These are phyloP conservation scores for Drosophila hamatofila DNA, from an alignment of 2,888 invertebrate genomes.

Conservation along the genomic window DNA sequence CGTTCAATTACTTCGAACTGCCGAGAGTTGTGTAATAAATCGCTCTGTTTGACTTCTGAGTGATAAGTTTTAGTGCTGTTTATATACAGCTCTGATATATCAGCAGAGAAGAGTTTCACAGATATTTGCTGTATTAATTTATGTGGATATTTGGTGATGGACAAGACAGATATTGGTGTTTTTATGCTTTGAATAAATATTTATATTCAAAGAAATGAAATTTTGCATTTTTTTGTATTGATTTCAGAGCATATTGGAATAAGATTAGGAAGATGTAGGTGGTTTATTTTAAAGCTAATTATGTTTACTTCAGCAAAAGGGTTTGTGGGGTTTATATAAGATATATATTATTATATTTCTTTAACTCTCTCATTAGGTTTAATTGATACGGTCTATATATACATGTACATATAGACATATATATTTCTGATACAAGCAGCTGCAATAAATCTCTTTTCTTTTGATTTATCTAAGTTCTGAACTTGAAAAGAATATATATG, in stretches of 20 bases:
- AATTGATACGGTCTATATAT: no score
- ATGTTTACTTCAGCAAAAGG: neutral
- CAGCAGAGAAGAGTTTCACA: neutral
- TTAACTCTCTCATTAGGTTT: no score
- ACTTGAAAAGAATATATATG: no score
- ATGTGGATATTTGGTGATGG: neutral
- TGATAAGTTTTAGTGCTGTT: neutral
- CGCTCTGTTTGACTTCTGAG: neutral
- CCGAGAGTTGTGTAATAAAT: conserved; percentile 1
- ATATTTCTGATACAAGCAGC: no score
- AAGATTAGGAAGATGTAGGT: neutral
- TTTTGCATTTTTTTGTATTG: neutral
- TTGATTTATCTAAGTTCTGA: no score
- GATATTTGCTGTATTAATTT: neutral
- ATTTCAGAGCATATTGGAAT: neutral
- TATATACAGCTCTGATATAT: neutral
- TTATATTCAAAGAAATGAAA: neutral
- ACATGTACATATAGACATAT: no score
- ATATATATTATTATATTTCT: no score
- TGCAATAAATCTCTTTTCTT: no score
- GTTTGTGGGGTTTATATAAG: no score
- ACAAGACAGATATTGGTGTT: neutral
- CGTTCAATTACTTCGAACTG: neutral
- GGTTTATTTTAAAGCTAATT: neutral
- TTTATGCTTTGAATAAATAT: neutral